Conservation (phyloP, 2,888 invertebrate species). For the Spilosoma lubricipeda region DNA sequence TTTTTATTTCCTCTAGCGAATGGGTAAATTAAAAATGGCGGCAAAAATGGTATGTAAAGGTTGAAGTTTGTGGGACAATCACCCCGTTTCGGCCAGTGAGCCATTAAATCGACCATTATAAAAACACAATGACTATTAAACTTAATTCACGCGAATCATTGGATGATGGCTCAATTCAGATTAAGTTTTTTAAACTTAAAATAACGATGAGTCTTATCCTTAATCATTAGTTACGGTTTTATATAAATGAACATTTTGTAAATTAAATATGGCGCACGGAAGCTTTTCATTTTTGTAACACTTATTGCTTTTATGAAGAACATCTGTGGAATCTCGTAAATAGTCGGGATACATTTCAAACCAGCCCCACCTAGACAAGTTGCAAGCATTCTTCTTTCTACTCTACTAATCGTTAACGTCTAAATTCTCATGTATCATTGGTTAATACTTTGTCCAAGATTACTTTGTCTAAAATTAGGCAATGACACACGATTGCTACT, state of each 20-base stretch:
- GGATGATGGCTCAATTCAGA: conserved; percentile 19
- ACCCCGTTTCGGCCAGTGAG: conserved; percentile 32
- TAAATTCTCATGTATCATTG: no score
- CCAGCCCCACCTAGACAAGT: no score
- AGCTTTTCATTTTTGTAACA: not conserved
- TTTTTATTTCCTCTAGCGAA: not conserved
- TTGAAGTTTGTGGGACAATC: conserved; percentile 31
- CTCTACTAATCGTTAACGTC: no score
- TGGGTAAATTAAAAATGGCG: not conserved
- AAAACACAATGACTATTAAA: conserved; percentile 39
- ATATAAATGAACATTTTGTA: not conserved
- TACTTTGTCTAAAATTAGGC: no score
- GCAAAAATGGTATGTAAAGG: not conserved
- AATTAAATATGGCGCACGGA: not conserved
- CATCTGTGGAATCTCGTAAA: no score
- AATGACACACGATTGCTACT: no score
- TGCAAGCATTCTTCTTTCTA: no score
- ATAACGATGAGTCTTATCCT: not conserved
- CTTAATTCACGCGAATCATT: conserved; percentile 35
- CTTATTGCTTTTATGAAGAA: no score
- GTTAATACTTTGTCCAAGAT: no score
- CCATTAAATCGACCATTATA: conserved; percentile 26
- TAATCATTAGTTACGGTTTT: not conserved
- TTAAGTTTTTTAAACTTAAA: conserved; percentile 24
- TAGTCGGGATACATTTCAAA: no score